Evolutionary conservation across 2,797 vertebrate genomes (phyloP).

Genomic region (Meriones psammophilus): DNA sequence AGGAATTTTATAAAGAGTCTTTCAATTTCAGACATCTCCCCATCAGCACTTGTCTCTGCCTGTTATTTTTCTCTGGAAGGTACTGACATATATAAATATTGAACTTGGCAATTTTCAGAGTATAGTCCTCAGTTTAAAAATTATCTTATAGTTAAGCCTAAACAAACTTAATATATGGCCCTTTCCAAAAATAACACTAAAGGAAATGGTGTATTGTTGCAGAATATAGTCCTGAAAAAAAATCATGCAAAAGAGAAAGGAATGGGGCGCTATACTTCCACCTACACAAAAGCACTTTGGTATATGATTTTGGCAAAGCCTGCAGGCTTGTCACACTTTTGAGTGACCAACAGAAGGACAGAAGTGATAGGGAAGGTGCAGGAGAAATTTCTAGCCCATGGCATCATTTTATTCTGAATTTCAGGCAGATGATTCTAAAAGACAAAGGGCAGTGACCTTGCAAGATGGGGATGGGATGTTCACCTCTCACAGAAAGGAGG

Average conservation of each 20-base stretch:
- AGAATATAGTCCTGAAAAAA: conserved; percentile 64
- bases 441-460: background rate
- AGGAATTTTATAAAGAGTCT: conserved; percentile 60
- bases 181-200: conserved; percentile 76
- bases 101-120: conserved; percentile 70
- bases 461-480: background rate
- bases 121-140: conserved; percentile 59
- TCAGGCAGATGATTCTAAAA: background rate
- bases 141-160: conserved; percentile 72
- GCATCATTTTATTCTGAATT: background rate
- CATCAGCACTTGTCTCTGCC: conserved; percentile 49
- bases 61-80: conserved; percentile 69
- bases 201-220: conserved; percentile 66
- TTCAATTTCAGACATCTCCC: conserved; percentile 54
- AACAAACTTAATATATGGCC: conserved; percentile 64
- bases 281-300: background rate
- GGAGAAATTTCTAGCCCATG: conserved; percentile 31
- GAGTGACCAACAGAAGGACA: conserved; percentile 5
- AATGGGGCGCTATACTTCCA: background rate
- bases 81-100: conserved; percentile 67
- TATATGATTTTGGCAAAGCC: background rate
- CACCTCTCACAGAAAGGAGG: background rate
- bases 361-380: background rate
- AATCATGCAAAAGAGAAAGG: background rate
- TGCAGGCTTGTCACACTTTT: background rate